These are phyloP conservation scores for Sphaerophoria taeniata DNA, from an alignment of 2,888 invertebrate species.

Conservation along the genomic window DNA sequence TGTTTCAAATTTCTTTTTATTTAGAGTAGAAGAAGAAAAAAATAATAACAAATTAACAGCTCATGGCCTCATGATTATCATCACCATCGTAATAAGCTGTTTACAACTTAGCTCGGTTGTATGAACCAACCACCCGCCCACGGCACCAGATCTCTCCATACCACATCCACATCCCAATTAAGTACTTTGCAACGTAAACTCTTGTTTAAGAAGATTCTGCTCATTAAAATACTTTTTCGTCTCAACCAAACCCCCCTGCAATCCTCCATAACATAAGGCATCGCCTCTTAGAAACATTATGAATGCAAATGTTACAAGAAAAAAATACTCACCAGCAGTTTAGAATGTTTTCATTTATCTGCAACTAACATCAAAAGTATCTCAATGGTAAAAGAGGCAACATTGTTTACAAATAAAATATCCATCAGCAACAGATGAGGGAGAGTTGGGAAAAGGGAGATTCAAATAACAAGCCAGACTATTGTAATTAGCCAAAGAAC, in stretches of 20 bases:
- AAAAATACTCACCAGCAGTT: slow-evolving; percentile 4
- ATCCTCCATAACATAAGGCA: background rate
- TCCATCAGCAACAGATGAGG: slow-evolving; percentile 2
- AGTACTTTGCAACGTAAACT: slow-evolving; percentile 27
- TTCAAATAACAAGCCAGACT: slow-evolving; percentile 8
- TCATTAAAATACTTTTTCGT: slow-evolving; percentile 50
- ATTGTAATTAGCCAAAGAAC: slow-evolving; percentile 57
- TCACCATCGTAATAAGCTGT: slow-evolving; percentile 4
- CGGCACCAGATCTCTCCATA: background rate
- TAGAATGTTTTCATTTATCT: slow-evolving; percentile 17
- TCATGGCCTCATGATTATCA: slow-evolving; percentile 19
- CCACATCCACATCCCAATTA: slow-evolving; percentile 38
- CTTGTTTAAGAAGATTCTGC: slow-evolving; percentile 46
- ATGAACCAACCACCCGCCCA: background rate
- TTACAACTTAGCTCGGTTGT: slow-evolving; percentile 8
- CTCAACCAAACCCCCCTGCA: background rate
- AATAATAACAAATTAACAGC: slow-evolving; percentile 39
- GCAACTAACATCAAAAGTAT: slow-evolving; percentile 44
- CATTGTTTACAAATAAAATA: slow-evolving; percentile 31
- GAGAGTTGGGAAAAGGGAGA: background rate
- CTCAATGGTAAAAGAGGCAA: slow-evolving; percentile 27
- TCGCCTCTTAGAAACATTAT: background rate
- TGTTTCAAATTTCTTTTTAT: background rate
- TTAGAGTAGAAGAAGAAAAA: slow-evolving; percentile 9
- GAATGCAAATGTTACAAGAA: slow-evolving; percentile 12